These are phyloP conservation scores for Strigamia maritima DNA, from an alignment of 2,888 invertebrate genomes.

Conservation along the genomic window DNA sequence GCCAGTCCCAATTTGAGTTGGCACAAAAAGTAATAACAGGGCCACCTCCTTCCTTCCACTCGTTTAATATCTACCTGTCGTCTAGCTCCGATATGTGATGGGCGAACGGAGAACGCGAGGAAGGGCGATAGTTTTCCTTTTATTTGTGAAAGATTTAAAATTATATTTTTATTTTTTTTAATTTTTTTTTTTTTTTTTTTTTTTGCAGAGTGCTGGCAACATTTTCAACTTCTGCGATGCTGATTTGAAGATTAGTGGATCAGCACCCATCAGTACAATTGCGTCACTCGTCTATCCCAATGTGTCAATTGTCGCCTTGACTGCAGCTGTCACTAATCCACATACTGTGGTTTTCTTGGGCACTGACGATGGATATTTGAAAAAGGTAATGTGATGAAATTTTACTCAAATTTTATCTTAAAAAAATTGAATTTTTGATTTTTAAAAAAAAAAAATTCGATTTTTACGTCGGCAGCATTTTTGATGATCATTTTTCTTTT, in stretches of 20 bases:
- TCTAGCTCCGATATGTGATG: not conserved
- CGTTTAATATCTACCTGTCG: conserved; percentile 28
- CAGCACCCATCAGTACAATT: conserved; percentile 73
- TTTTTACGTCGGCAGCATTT: too few relatives aligned
- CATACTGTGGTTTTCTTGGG: conserved; percentile 94
- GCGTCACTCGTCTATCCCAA: conserved; percentile 75
- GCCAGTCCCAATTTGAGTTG: conserved; percentile 33
- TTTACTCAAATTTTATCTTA: too few relatives aligned
- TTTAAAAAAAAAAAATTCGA: too few relatives aligned
- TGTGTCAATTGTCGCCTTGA: conserved; percentile 76
- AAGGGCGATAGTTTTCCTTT: too few relatives aligned
- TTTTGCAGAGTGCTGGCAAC: conserved; percentile 71
- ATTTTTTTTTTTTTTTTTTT: conserved; percentile 42
- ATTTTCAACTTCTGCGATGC: conserved; percentile 89
- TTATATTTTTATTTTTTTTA: not conserved
- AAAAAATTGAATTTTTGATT: too few relatives aligned
- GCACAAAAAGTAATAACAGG: conserved; percentile 29
- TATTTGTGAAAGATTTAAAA: not conserved
- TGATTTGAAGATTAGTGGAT: conserved; percentile 85
- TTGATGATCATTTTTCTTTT: too few relatives aligned
- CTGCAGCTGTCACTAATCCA: conserved; percentile 80
- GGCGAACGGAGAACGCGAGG: too few relatives aligned
- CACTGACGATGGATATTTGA: conserved; percentile 76
- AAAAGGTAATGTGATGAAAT: too few relatives aligned
- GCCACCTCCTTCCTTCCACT: conserved; percentile 25